A percentile compares a stretch with the other conserved stretches of the same genome.
Conservation (phyloP, 2,113 vertebrate species). For the Scomber colias region DNA sequence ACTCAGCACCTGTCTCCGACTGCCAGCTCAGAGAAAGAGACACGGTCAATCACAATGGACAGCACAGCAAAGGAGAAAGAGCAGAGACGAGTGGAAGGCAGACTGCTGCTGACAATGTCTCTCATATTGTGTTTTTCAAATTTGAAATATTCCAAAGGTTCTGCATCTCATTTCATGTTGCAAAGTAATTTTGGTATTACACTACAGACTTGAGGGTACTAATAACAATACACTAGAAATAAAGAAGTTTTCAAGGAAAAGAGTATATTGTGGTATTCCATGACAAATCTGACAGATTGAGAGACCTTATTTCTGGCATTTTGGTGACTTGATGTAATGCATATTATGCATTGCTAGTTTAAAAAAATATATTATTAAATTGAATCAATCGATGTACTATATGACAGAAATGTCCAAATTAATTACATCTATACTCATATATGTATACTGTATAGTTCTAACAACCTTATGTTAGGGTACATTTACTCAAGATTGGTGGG, state of each 20-base stretch:
- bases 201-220: not conserved
- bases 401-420: not conserved
- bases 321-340: not conserved
- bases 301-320: not conserved
- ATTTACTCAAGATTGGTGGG: too few relatives aligned
- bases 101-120: constrained; percentile 18
- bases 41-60: constrained; percentile 72
- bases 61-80: constrained; percentile 57
- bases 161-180: not conserved
- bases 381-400: not conserved
- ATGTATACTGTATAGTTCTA: too few relatives aligned
- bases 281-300: not conserved
- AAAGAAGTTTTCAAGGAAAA: not conserved
- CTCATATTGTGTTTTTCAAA: not conserved
- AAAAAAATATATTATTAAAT: too few relatives aligned
- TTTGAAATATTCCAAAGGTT: not conserved
- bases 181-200: not conserved
- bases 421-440: not conserved
- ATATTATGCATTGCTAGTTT: not conserved
- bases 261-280: not conserved
- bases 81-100: constrained; percentile 38
- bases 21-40: constrained; percentile 70
- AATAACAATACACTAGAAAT: not conserved
- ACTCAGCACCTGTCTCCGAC: constrained; percentile 81
- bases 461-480: too few relatives aligned